A percentile compares a stretch with the other conserved stretches of the same genome.
phyloP scores from a whole-genome alignment of 2,797 vertebrate species.

The Dicrostonyx torquatus region DNA sequence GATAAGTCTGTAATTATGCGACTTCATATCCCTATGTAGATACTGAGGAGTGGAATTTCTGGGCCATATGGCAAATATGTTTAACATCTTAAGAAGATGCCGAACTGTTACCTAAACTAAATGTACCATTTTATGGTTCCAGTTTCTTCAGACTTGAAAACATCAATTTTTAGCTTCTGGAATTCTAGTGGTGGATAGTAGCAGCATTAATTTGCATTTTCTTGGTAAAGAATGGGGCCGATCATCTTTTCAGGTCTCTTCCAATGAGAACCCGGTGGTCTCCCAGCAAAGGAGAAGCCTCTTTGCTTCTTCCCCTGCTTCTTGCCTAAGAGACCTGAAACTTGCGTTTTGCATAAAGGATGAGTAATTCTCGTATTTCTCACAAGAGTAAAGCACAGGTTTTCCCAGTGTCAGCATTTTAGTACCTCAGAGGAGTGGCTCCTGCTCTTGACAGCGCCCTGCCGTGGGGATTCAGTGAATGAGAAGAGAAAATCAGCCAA shows the following conservation, averaged over 20 bases:
- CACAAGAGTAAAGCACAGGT: background rate
- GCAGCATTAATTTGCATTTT: background rate
- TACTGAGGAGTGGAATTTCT: slow-evolving; percentile 1
- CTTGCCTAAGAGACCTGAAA: slow-evolving; percentile 25
- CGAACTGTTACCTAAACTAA: slow-evolving; percentile 22
- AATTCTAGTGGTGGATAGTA: background rate
- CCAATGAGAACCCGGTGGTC: background rate
- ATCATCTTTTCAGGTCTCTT: slow-evolving; percentile 39
- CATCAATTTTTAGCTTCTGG: background rate
- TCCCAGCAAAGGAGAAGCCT: slow-evolving; percentile 16
- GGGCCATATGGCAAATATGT: background rate
- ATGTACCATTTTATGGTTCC: background rate
- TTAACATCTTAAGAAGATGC: slow-evolving; percentile 41
- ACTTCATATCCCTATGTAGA: slow-evolving; percentile 10
- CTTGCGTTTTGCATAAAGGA: background rate
- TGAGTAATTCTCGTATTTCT: background rate
- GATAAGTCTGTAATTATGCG: background rate
- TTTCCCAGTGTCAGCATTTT: background rate
- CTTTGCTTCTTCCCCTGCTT: slow-evolving; percentile 13
- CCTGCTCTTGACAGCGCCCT: background rate
- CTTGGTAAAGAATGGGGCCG: background rate
- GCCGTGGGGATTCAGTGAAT: background rate
- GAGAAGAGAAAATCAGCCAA: slow-evolving; percentile 7
- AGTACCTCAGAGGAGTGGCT: background rate
- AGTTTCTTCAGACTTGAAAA: slow-evolving; percentile 11